Base-by-base conservation (phyloP, 2,888 invertebrate genomes). In the Phyto melanocephala region DNA sequence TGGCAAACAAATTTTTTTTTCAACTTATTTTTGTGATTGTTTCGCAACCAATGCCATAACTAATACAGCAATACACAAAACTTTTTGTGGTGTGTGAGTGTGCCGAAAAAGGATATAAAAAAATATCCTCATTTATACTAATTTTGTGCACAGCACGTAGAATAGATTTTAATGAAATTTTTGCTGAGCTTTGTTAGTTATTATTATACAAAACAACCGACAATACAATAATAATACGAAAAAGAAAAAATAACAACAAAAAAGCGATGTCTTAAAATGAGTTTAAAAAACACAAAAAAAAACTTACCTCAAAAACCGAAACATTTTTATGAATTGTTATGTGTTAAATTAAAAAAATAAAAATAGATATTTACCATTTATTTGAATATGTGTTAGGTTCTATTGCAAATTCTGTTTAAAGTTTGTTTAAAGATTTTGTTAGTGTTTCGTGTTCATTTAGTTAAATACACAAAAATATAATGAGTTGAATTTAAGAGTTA, bases 81-180 rank as follows among this genome's bases (percentile, higher is more conserved):
- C 17, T 56, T 56, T 63, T 22, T 47, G 35, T 33, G 10, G 6
- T 28, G 28, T n/a, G 28, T 28, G 6, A 6, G 3, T 47, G 10
- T 5, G 37, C 11, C 15, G 3, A 20, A 13, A 5, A 35, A 60
- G 13, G 7, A 47, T 33, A 20, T 33, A 67, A 37, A 58, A 40
- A 50, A 11, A 3, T 56, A 40, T 45, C 6, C 22, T 52, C 50
- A 42, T 62, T 60, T 40, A 28, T 11, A 71, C 63, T 76, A 81
- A 76, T 81, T 81, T 81, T 76, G 15, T 70, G 50, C 65, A 65
- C 33, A 60, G 62, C 81, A 81, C 81, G 81, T 81, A 81, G 17
- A 67, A 76, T 54, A 65, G 42, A 81, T 76, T 81, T 81, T 76
- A 81, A 76, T 81, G 81, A 81, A 81, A 71, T 76, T 81, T 76